Percentiles rank a stretch among this genome's conserved stretches.
Conservation (phyloP, 2,888 invertebrate genomes). For the Thalpophila matura region DNA sequence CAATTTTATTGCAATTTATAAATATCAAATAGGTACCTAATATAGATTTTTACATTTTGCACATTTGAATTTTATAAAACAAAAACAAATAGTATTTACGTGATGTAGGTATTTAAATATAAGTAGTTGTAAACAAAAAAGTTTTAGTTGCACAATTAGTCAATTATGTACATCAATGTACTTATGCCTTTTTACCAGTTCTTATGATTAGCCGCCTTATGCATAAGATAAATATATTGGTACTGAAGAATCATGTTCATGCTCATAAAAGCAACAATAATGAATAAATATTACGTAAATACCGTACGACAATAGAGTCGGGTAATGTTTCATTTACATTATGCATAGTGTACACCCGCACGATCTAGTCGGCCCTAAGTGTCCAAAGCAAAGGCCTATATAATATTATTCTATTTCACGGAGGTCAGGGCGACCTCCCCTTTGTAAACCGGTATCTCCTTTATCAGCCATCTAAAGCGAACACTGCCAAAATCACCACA, state of each 20-base stretch:
- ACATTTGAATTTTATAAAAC: slow-evolving; percentile 45
- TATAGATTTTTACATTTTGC: slow-evolving; percentile 53
- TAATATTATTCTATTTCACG: not conserved
- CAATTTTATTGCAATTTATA: slow-evolving; percentile 4
- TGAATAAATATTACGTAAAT: slow-evolving; percentile 7
- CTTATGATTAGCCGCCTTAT: slow-evolving; percentile 60
- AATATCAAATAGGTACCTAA: not conserved
- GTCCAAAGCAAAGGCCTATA: slow-evolving; percentile 1
- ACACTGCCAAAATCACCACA: not conserved
- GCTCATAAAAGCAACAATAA: slow-evolving; percentile 7
- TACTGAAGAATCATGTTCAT: slow-evolving; percentile 18
- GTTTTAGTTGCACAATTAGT: slow-evolving; percentile 45
- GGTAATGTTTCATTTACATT: slow-evolving; percentile 17
- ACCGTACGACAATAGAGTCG: slow-evolving; percentile 21
- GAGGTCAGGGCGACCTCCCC: not conserved
- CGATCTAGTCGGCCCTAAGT: slow-evolving; percentile 3
- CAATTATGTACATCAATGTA: slow-evolving; percentile 42
- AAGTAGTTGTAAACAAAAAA: slow-evolving; percentile 3
- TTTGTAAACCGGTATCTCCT: not conserved
- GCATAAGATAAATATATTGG: slow-evolving; percentile 8
- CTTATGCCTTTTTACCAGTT: slow-evolving; percentile 44
- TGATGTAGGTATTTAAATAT: slow-evolving; percentile 20
- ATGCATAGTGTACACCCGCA: slow-evolving; percentile 5
- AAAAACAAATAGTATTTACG: slow-evolving; percentile 19
- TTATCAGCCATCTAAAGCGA: not conserved